A percentile compares a stretch with the other conserved stretches of the same genome.
Conservation (phyloP, 2,797 vertebrate genomes). For the Cynodonichthys magdalenae region DNA sequence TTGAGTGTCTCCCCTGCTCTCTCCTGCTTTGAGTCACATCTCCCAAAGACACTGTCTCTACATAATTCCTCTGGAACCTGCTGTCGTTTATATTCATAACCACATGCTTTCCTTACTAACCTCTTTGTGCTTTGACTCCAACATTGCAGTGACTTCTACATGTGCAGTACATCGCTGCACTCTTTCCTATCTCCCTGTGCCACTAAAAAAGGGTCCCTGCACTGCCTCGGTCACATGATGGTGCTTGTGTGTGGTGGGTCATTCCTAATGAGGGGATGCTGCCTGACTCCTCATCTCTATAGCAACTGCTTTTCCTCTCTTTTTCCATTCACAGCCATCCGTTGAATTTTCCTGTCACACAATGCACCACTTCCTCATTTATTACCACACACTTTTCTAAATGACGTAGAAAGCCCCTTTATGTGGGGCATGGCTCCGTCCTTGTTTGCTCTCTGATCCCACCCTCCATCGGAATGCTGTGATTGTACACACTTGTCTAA, state of each 20-base stretch:
- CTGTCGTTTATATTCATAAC: constrained; percentile 73
- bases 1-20: constrained; percentile 17
- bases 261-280: constrained; percentile 76
- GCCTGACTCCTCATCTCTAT: constrained; percentile 75
- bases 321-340: constrained; percentile 46
- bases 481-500: constrained; percentile 35
- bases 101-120: constrained; percentile 62
- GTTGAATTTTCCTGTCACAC: constrained; percentile 58
- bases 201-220: constrained; percentile 56
- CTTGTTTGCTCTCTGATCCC: constrained; percentile 4
- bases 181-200: constrained; percentile 42
- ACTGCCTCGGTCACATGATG: constrained; percentile 61
- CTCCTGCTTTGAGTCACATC: constrained; percentile 30
- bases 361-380: constrained; percentile 45
- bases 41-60: constrained; percentile 50
- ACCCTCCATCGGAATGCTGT: constrained; percentile 26
- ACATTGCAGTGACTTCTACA: constrained; percentile 68
- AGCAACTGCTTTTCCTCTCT: constrained; percentile 60
- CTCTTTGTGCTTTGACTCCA: constrained; percentile 63
- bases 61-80: constrained; percentile 49
- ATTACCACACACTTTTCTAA: constrained; percentile 43
- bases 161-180: constrained; percentile 58
- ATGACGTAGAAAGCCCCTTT: constrained; percentile 45
- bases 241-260: constrained; percentile 69
- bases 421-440: constrained; percentile 37